A percentile compares a stretch with the other conserved stretches of the same genome.
phyloP scores from a whole-genome alignment of 2,888 invertebrate species.

The Frankliniella fusca region DNA sequence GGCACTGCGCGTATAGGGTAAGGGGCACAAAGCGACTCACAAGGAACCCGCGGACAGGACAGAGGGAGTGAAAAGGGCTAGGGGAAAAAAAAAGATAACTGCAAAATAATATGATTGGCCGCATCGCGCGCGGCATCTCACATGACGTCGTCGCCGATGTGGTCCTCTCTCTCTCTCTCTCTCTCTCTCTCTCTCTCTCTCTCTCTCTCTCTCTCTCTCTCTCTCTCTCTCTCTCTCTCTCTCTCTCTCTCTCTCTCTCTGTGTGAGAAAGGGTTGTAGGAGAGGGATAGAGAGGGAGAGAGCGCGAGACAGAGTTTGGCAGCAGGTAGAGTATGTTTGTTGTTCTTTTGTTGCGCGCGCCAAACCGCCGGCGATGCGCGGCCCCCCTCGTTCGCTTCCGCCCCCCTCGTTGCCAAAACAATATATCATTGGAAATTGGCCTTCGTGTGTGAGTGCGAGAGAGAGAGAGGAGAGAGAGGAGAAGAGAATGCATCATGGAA shows the following conservation, averaged over 20 bases:
- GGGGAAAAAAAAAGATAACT: slow-evolving; percentile 12
- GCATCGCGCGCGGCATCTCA: not conserved
- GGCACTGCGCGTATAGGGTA: too few species aligned
- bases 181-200: slow-evolving; percentile 2
- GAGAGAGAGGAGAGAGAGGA: too few species aligned
- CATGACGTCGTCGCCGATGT: too few species aligned
- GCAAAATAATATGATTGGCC: slow-evolving; percentile 27
- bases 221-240: too few species aligned
- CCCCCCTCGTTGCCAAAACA: slow-evolving; percentile 19
- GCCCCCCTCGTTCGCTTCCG: not conserved
- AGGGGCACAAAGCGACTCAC: slow-evolving; percentile 2
- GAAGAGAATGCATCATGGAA: too few species aligned
- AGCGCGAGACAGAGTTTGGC: not conserved
- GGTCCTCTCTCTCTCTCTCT: not conserved
- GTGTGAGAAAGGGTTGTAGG: too few species aligned
- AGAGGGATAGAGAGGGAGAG: too few species aligned
- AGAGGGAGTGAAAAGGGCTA: too few species aligned
- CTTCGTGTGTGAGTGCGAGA: not conserved
- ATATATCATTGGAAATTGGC: slow-evolving; percentile 16
- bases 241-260: too few species aligned
- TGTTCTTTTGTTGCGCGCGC: slow-evolving; percentile 14
- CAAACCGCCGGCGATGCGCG: not conserved
- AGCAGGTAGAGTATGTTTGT: not conserved
- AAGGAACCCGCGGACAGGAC: too few species aligned
- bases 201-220: not conserved